Evolutionary conservation across 2,113 vertebrate genomes (phyloP), one percentile per base, ranked within the genome.

Genomic region (Illadopsis cleaveri): DNA sequence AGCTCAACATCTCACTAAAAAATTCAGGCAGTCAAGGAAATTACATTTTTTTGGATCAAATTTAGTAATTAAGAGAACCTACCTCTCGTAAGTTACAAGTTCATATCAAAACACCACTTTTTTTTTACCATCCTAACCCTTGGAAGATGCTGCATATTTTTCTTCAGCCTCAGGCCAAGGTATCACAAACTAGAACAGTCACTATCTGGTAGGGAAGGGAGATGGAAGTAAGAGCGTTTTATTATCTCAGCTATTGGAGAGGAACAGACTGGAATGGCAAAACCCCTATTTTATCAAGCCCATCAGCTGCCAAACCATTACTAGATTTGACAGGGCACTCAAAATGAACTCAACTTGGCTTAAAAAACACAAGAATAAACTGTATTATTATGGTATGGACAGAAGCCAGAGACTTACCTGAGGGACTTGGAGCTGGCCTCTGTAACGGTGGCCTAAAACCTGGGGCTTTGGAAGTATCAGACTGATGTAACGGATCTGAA

Each of bases 401-500:
- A 4, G 12, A 33, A 72, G 60, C 2, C 33, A 30, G 66, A 40
- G 72, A 33, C 97, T 97, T 82, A 99, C 99, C 99, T 96, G 99
- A 99, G 95, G 99, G 99, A 97, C 98, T 99, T 89, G 98, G 98
- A 97, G 99, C 98, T 54, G 99, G 99, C 98, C 99, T 99, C 97
- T 99, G 99, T 84, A 99, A 98, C 58, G 98, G 98, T 53, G 99
- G 98, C 96, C 99, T 98, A 96, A 99, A 99, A 84, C 99, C 99
- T 31, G 99, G 99, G 89, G 99, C 99, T 98, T 99, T 99, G 97
- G 99, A 99, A 98, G 98, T 99, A 97, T 99, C 99, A 64, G 99
- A 98, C 50, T 98, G 98, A 98, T 99, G 99, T 85, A 99, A 98
- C 53, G 97, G 98, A 95, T 99, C 99, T 73, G 99, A 99, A 97